Evolutionary conservation across 2,888 invertebrate species (phyloP), one percentile per base, ranked within the genome.

Genomic region (Agrilus mali): DNA sequence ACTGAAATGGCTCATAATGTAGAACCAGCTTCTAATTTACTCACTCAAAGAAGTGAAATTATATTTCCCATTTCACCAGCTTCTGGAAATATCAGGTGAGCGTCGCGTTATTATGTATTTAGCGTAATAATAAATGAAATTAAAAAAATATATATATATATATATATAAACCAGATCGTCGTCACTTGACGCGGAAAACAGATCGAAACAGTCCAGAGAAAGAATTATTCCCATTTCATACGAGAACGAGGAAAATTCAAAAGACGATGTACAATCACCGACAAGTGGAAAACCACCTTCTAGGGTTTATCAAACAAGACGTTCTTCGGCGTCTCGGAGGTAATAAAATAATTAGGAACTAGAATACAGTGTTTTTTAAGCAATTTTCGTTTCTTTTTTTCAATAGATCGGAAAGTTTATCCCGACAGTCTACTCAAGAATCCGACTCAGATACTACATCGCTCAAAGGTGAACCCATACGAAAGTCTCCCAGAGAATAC

Each of bases 401-500:
- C 10, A 51, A 36, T 48, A 64, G 65, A 46, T 59, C 65, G 2
- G 60, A 55, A 40, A 66, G 64, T 49, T 70, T 67, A 20, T 78
- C 78, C 4, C 65, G 78, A 13, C 82, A 82, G 56, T 78, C 81
- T 8, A 82, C 81, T 1, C 72, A 72, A 46, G 80, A 81, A 47
- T 80, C 82, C 8, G 86, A 88, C 55, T 81, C 83, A 0, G 80
- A 78, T 51, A 73, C 71, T 54, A 73, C 65, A 52, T 67, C 68
- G 10, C 67, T 71, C 7, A 72, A 73, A 16, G 71, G 72, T 55
- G 82, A 84, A 62, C 86, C 87, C 6, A 88, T 89, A 59, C 81
- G 85, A 61, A 90, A 89, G 68, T 87, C 87, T 12, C 87, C 89
- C 13, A 74, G 90, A 36, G 90, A 92, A 68, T 89, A 87, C 60